A percentile compares a stretch with the other conserved stretches of the same genome.
Conservation (phyloP, 2,888 invertebrate genomes). For the Emmelina monodactyla region DNA sequence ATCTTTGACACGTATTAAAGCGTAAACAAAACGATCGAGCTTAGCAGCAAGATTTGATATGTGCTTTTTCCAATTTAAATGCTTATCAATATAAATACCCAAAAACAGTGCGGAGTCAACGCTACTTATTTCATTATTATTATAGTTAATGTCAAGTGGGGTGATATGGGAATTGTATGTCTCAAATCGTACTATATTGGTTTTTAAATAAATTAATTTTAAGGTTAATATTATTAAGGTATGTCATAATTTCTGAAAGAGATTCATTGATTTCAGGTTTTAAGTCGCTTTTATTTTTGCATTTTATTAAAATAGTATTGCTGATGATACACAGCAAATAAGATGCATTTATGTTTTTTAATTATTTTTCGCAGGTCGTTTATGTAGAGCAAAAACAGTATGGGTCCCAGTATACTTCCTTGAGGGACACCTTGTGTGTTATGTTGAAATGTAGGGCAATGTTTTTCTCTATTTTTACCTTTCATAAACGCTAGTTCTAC, state of each 20-base stretch:
- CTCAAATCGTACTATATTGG: not conserved
- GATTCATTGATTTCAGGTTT: not conserved
- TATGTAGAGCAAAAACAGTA: conserved; percentile 1
- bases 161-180: not conserved
- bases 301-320: not conserved
- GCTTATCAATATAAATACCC: not conserved
- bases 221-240: not conserved
- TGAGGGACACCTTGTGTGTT: not conserved
- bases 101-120: not conserved
- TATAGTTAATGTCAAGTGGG: not conserved
- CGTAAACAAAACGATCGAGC: not conserved
- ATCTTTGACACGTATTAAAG: not conserved
- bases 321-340: not conserved
- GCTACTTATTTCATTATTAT: not conserved
- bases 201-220: not conserved
- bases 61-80: not conserved
- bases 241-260: not conserved
- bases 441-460: not conserved
- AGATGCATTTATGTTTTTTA: not conserved
- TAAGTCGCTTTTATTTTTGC: not conserved
- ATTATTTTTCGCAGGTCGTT: not conserved
- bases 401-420: not conserved
- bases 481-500: not conserved
- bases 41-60: not conserved
- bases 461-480: not conserved